Conservation (phyloP, 2,113 vertebrate genomes). For the Elephas maximus region DNA sequence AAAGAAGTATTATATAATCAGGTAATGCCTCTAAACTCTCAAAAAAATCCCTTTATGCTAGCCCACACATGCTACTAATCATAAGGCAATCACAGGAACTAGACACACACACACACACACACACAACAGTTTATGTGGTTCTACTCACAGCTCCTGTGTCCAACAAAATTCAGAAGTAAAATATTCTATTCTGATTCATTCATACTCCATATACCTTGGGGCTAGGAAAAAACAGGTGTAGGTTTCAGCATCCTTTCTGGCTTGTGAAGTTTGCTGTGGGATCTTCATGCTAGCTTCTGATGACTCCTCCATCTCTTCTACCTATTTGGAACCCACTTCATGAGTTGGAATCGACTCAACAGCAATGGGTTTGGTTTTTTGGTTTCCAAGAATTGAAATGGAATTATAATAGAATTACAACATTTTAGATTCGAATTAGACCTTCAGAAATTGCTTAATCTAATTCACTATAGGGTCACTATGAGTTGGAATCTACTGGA, state of each 20-base stretch:
- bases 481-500: no score
- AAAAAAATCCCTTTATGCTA: constrained; percentile 68
- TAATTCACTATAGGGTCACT: background rate
- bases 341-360: no score
- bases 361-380: no score
- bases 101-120: background rate
- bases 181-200: background rate
- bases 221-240: background rate
- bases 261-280: background rate
- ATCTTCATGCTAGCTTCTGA: background rate
- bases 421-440: background rate
- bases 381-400: background rate
- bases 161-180: constrained; percentile 18
- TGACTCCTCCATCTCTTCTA: background rate
- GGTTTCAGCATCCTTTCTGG: background rate
- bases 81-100: constrained; percentile 67
- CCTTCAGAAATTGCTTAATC: background rate
- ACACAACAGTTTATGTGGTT: background rate
- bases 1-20: constrained; percentile 76
- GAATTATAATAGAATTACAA: background rate
- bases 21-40: constrained; percentile 74
- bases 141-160: background rate
- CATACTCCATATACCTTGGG: background rate
- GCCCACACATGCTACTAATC: constrained; percentile 73
- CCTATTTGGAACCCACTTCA: background rate